phyloP scores from a whole-genome alignment of 2,113 vertebrate species.

The Furnarius figulus region DNA sequence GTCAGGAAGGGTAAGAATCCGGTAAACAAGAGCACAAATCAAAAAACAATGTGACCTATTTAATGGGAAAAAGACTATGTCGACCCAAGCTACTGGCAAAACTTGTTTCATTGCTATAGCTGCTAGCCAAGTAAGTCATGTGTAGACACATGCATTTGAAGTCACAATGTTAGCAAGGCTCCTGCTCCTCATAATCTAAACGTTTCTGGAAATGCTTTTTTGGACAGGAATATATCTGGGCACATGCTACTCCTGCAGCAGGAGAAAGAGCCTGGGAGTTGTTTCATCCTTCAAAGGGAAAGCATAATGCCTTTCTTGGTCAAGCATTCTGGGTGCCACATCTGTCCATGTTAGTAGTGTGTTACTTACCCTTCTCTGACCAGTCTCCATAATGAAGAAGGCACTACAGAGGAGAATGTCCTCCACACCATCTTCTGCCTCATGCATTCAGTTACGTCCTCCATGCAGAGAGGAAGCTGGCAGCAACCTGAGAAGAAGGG shows the following conservation, averaged over 20 bases:
- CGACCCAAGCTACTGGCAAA: neutral
- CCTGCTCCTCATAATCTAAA: neutral
- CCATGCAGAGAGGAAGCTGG: rapidly evolving
- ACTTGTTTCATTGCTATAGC: neutral
- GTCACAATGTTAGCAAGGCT: neutral
- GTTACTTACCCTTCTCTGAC: neutral
- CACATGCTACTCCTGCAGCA: neutral
- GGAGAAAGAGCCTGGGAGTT: neutral
- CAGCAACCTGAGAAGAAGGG: neutral
- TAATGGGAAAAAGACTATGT: neutral
- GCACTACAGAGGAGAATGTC: neutral
- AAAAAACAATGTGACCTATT: slow-evolving; percentile 29
- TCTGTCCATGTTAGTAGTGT: too few relatives aligned
- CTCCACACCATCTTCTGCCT: neutral
- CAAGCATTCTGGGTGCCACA: rapidly evolving
- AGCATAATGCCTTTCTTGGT: neutral
- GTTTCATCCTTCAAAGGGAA: neutral
- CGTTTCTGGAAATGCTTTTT: neutral
- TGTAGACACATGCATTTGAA: neutral
- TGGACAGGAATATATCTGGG: neutral
- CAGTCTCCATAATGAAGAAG: neutral
- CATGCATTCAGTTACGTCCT: neutral
- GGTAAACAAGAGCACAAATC: neutral
- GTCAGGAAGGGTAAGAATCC: neutral
- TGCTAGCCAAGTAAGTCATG: neutral